Percentiles rank a stretch among this genome's conserved stretches.
phyloP scores from a whole-genome alignment of 2,113 vertebrate genomes.

The Chlamydotis undulata region DNA sequence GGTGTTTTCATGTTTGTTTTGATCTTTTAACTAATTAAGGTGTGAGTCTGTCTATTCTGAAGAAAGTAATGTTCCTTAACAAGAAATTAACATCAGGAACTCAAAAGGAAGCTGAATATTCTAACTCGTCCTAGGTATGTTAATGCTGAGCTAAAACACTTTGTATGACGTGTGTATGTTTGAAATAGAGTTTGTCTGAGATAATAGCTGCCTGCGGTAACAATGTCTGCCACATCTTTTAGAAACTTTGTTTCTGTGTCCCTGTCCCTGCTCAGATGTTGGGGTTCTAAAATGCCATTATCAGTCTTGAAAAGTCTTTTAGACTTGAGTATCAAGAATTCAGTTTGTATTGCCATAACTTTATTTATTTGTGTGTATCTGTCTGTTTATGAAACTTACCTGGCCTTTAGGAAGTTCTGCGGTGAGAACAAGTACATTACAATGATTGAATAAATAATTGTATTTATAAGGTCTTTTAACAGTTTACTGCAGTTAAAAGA shows the following conservation, averaged over 20 bases:
- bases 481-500: not conserved
- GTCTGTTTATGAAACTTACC: fast-evolving
- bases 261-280: not conserved
- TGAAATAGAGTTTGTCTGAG: not conserved
- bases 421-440: not conserved
- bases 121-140: conserved; percentile 89
- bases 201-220: not conserved
- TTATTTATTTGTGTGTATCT: not conserved
- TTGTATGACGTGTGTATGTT: not conserved
- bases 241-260: not conserved
- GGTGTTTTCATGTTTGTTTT: not conserved
- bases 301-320: not conserved
- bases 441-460: not conserved
- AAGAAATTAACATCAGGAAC: conserved; percentile 82
- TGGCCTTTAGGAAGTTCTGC: not conserved
- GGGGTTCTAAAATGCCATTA: not conserved
- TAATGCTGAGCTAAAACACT: not conserved
- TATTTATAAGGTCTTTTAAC: not conserved
- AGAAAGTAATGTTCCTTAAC: conserved; percentile 76
- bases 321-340: not conserved
- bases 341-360: not conserved
- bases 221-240: not conserved
- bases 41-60: not conserved
- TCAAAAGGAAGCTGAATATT: conserved; percentile 88
- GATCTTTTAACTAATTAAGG: not conserved